Conservation (phyloP, 2,113 vertebrate species). For the Prietella phreatophila region DNA sequence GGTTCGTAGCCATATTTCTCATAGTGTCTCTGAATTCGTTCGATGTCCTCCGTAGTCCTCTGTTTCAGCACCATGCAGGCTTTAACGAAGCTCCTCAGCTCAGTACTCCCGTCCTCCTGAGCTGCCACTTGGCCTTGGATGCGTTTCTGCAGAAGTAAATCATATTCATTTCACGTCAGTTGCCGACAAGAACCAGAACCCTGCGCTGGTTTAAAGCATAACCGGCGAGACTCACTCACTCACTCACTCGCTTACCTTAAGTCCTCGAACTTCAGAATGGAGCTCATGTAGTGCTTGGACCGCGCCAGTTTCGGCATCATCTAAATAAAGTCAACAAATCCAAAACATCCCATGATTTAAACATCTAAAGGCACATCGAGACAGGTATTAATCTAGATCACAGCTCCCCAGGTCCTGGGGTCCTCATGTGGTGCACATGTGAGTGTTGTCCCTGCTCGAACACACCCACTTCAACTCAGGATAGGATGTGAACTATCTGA, state of each 20-base stretch:
- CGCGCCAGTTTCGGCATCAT: conserved; percentile 71
- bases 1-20: conserved; percentile 81
- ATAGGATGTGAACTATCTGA: neutral
- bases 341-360: neutral
- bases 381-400: neutral
- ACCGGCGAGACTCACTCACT: neutral
- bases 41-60: conserved; percentile 74
- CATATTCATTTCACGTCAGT: neutral
- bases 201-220: neutral
- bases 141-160: conserved; percentile 66
- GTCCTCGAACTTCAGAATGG: conserved; percentile 69
- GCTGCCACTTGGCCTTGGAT: conserved; percentile 66
- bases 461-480: too few relatives aligned
- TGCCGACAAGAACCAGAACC: neutral
- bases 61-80: conserved; percentile 74
- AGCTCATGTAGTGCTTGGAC: conserved; percentile 74
- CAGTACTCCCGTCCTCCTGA: conserved; percentile 60
- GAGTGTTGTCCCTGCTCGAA: neutral
- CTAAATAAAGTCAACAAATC: conserved; percentile 50
- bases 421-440: neutral
- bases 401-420: neutral
- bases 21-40: conserved; percentile 73
- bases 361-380: neutral
- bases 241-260: too few relatives aligned
- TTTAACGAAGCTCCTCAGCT: conserved; percentile 73